A percentile compares a stretch with the other conserved stretches of the same genome.
These are phyloP conservation scores for Helogale parvula DNA, from an alignment of 2,113 vertebrate genomes.

Conservation along the genomic window DNA sequence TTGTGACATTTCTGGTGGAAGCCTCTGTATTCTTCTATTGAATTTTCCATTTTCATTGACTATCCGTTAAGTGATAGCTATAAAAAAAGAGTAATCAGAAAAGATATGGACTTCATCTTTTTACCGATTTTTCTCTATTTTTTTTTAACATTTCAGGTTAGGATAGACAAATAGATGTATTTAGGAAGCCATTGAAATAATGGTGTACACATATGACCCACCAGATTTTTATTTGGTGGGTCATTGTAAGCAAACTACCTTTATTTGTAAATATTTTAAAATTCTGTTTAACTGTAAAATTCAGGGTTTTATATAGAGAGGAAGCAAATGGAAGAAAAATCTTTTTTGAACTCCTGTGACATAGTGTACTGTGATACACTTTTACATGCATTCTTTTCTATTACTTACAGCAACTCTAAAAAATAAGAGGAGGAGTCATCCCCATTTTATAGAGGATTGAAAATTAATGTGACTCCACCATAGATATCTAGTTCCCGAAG, in stretches of 20 bases:
- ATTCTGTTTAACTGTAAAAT: background rate
- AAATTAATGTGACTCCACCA: background rate
- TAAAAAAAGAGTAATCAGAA: background rate
- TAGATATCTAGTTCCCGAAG: background rate
- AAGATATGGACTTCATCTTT: background rate
- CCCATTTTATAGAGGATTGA: background rate
- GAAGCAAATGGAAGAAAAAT: background rate
- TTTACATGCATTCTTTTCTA: background rate
- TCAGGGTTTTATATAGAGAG: background rate
- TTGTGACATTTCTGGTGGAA: background rate
- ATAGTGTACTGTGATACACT: background rate
- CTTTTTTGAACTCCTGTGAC: background rate
- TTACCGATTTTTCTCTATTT: background rate
- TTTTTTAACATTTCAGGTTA: background rate
- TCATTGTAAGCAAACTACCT: background rate
- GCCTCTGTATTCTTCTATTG: background rate
- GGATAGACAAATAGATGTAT: background rate
- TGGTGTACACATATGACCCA: background rate
- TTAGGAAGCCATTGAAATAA: background rate
- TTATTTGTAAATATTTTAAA: background rate
- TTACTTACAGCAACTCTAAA: background rate
- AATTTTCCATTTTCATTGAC: background rate
- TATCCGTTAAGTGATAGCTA: background rate
- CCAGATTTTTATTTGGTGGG: background rate
- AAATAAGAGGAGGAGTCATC: background rate